These are phyloP conservation scores for Microctenopoma lineatum DNA, from an alignment of 2,797 vertebrate genomes.

Conservation along the genomic window DNA sequence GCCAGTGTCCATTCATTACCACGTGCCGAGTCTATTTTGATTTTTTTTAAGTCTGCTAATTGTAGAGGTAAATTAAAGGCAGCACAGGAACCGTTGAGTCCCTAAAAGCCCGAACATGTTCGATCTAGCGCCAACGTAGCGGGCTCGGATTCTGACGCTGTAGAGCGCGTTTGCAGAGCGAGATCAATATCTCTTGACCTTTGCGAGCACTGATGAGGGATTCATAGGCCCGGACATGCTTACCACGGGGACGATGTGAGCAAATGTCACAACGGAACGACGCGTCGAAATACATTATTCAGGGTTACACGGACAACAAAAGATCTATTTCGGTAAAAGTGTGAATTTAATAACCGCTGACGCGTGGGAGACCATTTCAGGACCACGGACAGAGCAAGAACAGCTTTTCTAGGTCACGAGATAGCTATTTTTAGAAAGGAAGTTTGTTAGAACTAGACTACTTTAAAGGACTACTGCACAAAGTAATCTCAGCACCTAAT, in stretches of 20 bases:
- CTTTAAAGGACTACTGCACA: neutral
- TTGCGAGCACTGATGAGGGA: constrained; percentile 70
- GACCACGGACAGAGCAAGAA: constrained; percentile 28
- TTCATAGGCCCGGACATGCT: constrained; percentile 61
- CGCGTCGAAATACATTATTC: constrained; percentile 77
- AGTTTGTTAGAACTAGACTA: too few relatives aligned
- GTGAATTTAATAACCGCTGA: constrained; percentile 25
- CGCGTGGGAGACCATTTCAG: constrained; percentile 14
- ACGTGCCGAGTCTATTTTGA: accelerated
- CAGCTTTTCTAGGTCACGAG: constrained; percentile 14
- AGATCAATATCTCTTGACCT: constrained; percentile 82
- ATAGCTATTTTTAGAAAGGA: neutral
- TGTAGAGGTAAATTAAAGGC: neutral
- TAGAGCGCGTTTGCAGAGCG: constrained; percentile 56
- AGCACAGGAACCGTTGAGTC: neutral
- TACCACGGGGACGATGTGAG: constrained; percentile 69
- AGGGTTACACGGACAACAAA: constrained; percentile 66
- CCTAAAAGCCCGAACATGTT: constrained; percentile 32
- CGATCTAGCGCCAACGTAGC: constrained; percentile 48
- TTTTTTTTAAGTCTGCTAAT: neutral
- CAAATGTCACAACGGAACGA: constrained; percentile 80
- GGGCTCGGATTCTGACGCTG: constrained; percentile 58
- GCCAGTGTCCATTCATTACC: neutral
- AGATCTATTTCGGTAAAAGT: constrained; percentile 66
- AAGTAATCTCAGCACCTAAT: neutral